These are phyloP conservation scores for Nephila pilipes DNA, from an alignment of 1,140 invertebrate genomes.

Conservation along the genomic window DNA sequence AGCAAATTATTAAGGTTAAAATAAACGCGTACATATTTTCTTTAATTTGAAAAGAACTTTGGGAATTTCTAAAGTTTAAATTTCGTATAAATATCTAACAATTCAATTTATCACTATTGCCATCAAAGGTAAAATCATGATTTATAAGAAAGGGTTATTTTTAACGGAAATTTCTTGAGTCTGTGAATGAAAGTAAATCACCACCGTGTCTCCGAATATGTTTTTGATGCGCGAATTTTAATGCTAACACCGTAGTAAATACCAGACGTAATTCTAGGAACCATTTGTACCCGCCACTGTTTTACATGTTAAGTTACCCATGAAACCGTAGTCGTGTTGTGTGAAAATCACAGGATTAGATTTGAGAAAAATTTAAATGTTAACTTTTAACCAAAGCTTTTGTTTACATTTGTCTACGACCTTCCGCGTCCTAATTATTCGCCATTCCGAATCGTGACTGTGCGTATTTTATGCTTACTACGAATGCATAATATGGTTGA, in stretches of 20 bases:
- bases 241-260: constrained; percentile 20
- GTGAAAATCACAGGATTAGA: neutral
- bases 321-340: neutral
- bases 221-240: neutral
- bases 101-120: no score
- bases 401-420: neutral
- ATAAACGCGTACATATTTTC: no score
- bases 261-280: neutral
- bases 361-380: neutral
- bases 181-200: neutral
- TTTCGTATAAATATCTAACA: neutral
- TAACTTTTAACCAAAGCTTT: constrained; percentile 11
- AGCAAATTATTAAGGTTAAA: no score
- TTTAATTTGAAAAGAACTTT: neutral
- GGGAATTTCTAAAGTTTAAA: neutral
- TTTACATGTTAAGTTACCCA: constrained; percentile 12
- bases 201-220: neutral
- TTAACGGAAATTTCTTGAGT: neutral
- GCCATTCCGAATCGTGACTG: neutral
- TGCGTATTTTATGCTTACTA: neutral
- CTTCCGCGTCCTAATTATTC: neutral
- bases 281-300: neutral
- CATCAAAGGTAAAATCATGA: no score
- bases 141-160: neutral
- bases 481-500: neutral